Conservation (phyloP, 2,797 vertebrate genomes). For the Lindbergichthys nudifrons region DNA sequence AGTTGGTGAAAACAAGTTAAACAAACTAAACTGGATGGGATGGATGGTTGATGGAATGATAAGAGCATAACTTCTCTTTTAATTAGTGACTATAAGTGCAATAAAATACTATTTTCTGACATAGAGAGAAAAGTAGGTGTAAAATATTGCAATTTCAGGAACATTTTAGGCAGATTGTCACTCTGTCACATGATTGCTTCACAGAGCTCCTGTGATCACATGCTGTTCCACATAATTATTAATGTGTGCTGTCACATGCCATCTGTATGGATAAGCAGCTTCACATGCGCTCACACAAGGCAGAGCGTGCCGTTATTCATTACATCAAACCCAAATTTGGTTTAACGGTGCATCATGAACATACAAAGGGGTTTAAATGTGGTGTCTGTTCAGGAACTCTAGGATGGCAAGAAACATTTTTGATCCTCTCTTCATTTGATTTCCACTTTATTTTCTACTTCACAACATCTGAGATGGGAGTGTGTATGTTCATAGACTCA, state of each 20-base stretch:
- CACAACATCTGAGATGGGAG: no score
- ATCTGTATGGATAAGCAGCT: conserved; percentile 66
- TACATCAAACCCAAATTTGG: conserved; percentile 56
- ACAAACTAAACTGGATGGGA: neutral
- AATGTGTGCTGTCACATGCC: conserved; percentile 76
- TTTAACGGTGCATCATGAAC: conserved; percentile 36
- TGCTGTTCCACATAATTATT: conserved; percentile 46
- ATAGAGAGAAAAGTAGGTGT: neutral
- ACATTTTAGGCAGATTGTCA: neutral
- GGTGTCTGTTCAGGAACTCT: neutral
- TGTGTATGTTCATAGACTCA: neutral
- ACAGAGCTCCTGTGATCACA: conserved; percentile 52
- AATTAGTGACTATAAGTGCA: neutral
- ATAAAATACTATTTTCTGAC: neutral
- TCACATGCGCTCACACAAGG: conserved; percentile 74
- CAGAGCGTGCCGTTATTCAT: conserved; percentile 72
- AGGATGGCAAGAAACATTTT: neutral
- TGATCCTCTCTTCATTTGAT: neutral
- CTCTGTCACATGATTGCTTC: conserved; percentile 18
- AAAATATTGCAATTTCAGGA: neutral
- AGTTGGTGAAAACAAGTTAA: neutral
- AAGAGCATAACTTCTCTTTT: neutral
- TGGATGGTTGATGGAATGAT: neutral
- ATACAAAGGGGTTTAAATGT: neutral
- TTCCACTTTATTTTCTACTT: neutral